Conservation (phyloP, 2,113 vertebrate species). For the Eira barbara region DNA sequence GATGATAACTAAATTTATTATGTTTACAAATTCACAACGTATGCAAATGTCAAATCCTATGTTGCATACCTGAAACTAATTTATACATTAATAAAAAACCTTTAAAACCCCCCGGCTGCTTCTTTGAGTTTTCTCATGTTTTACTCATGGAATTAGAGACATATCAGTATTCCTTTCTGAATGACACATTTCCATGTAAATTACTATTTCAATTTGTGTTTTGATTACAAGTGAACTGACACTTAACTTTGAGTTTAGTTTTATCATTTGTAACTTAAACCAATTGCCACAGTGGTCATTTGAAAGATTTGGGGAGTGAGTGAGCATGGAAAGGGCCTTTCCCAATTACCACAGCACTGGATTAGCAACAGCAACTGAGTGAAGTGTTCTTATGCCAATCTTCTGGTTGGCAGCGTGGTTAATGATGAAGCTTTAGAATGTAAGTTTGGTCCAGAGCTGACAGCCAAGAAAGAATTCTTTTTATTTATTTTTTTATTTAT, state of each 20-base stretch:
- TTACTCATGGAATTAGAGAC: background rate
- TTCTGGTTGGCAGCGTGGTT: background rate
- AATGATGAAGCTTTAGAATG: background rate
- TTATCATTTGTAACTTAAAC: background rate
- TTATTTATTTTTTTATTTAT: too few species aligned
- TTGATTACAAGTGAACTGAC: constrained; percentile 2
- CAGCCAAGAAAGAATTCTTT: too few species aligned
- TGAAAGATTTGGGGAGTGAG: background rate
- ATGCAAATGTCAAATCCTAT: background rate
- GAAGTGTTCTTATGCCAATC: background rate
- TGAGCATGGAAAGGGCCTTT: background rate
- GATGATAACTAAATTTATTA: background rate
- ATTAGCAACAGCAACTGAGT: background rate
- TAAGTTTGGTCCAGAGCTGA: too few species aligned
- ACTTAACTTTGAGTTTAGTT: constrained; percentile 9
- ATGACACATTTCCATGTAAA: constrained; percentile 6
- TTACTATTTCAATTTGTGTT: background rate
- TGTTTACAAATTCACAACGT: background rate
- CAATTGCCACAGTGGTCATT: background rate
- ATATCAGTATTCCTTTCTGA: background rate
- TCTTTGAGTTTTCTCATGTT: background rate
- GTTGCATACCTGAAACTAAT: background rate
- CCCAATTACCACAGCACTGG: background rate
- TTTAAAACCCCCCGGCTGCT: background rate
- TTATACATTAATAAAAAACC: background rate